A percentile compares a stretch with the other conserved stretches of the same genome.
Evolutionary conservation across 2,888 invertebrate genomes (phyloP).

Genomic region (Andrena trimmerana): DNA sequence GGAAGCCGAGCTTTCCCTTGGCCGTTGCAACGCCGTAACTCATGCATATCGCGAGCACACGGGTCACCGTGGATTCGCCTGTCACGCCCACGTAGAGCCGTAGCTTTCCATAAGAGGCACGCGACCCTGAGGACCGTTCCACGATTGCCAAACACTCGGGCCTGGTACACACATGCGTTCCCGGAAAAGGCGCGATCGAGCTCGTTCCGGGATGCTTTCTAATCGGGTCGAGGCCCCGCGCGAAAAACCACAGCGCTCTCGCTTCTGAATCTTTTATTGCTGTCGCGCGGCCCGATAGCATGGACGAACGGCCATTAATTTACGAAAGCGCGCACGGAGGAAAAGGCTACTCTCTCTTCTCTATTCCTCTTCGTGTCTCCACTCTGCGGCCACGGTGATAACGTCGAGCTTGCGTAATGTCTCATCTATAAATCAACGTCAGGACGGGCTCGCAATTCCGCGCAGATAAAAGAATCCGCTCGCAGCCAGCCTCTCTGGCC

Average conservation of each 20-base stretch:
- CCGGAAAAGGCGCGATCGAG: conserved; percentile 33
- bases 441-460: conserved; percentile 44
- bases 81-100: neutral
- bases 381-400: conserved; percentile 48
- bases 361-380: conserved; percentile 16
- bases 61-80: conserved; percentile 5
- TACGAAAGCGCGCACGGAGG: conserved; percentile 29
- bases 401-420: conserved; percentile 60
- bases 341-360: conserved; percentile 45
- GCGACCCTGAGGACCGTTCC: conserved; percentile 15
- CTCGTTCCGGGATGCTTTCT: neutral
- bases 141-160: conserved; percentile 20
- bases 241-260: neutral
- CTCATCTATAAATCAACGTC: conserved; percentile 66
- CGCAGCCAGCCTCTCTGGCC: conserved; percentile 9
- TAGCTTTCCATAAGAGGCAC: conserved; percentile 24
- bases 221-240: conserved; percentile 11
- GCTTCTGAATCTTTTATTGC: conserved; percentile 29
- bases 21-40: conserved; percentile 26
- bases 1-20: conserved; percentile 36
- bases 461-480: conserved; percentile 60
- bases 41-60: conserved; percentile 10
- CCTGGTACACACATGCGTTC: neutral
- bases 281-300: conserved; percentile 22
- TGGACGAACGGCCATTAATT: conserved; percentile 39